Base-by-base conservation (phyloP, 2,113 vertebrate genomes). In the Bubo scandiacus region DNA sequence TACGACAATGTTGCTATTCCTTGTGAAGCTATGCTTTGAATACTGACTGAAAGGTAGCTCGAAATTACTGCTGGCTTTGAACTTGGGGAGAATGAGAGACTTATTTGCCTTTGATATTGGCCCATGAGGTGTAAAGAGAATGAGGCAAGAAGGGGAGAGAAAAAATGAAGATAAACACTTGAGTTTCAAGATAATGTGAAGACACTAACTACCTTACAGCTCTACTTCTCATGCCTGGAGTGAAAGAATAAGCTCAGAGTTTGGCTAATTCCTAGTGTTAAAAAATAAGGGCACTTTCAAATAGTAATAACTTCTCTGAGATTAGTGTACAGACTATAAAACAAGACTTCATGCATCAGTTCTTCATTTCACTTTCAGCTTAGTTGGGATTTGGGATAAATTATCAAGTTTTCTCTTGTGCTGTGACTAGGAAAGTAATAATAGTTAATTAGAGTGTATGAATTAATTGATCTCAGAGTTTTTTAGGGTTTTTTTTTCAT, bases 1-100 rank as follows among this genome's bases (percentile, higher is more conserved):
- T 27, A 38, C 0, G 0, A 38, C 4, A 52, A 36, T 0, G 0
- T 21, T 59, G 34, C 42, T 78, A 10, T 52, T 67, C 36, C 45
- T 45, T 29, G 22, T 47, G 27, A 52, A 63, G 13, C 15, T 59
- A 2, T 15, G 10, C 14, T 83, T 40, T 58, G 26, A 90, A 23
- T 47, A 49, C 26, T 65, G 61, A 63, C 38, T 4, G 9, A 73
- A 73, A 22, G 7, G 20, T 58, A 88, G 25, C 12, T 63, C 47
- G 45, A 10, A 13, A 58, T 58, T 74, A 63, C 14, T 73, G 26
- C 34, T 79, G 59, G 26, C 61, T 83, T 68, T 63, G 49, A 82
- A 61, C 34, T 58, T 72, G 42, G 26, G 30, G 20, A 63, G 26
- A 68, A 57, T 58, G 29, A 78, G 72, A 68, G 42, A 66, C 20